Evolutionary conservation across 2,113 vertebrate genomes (phyloP).

Genomic region (Tringa solitaria): DNA sequence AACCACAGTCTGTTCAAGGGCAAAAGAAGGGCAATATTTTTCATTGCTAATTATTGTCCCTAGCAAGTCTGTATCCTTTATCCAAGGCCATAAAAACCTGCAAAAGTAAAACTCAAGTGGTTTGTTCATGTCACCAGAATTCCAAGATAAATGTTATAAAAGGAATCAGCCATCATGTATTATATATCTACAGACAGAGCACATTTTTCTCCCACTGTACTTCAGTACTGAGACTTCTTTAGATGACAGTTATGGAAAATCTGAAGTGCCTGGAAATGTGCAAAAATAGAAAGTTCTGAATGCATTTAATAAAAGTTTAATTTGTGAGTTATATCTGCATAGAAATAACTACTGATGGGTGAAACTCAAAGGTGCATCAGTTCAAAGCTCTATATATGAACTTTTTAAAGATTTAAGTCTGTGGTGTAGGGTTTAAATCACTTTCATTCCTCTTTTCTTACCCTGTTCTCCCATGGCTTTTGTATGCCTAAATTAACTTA

Average conservation of each 20-base stretch:
- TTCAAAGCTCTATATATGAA: background rate
- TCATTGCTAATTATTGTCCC: background rate
- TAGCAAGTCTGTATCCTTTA: background rate
- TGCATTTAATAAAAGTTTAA: constrained; percentile 54
- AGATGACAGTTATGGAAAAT: constrained; percentile 56
- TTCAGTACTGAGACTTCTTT: constrained; percentile 10
- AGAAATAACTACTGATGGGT: constrained; percentile 34
- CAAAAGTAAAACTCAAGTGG: background rate
- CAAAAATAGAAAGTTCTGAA: constrained; percentile 60
- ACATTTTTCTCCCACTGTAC: constrained; percentile 17
- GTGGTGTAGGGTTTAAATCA: background rate
- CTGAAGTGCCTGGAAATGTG: constrained; percentile 41
- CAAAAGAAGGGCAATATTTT: background rate
- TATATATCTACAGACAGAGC: constrained; percentile 7
- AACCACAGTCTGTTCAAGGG: background rate
- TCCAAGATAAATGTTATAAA: background rate
- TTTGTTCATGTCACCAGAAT: background rate
- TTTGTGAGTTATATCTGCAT: constrained; percentile 45
- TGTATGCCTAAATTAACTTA: background rate
- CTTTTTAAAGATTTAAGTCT: background rate
- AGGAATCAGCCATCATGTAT: background rate
- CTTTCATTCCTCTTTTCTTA: background rate
- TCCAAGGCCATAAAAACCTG: background rate
- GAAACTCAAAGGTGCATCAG: constrained; percentile 19
- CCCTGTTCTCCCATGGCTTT: background rate